Conservation (phyloP, 2,113 vertebrate genomes). For the Pipa parva region DNA sequence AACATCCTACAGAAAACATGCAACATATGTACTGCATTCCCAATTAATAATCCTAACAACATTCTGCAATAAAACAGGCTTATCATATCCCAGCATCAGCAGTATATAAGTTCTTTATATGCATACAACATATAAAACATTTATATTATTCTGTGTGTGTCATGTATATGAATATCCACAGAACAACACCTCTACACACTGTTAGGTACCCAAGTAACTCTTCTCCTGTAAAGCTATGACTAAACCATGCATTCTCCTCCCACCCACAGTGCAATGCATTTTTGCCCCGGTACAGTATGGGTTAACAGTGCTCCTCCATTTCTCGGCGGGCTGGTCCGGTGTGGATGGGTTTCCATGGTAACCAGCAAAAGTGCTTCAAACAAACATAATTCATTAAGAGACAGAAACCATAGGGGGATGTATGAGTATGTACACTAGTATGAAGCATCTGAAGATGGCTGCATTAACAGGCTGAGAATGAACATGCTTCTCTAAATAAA, state of each 20-base stretch:
- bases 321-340: slow-evolving; percentile 20
- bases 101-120: too few relatives aligned
- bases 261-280: neutral
- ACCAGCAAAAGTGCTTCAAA: slow-evolving; percentile 27
- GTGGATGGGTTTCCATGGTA: slow-evolving; percentile 24
- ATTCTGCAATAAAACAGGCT: too few relatives aligned
- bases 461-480: neutral
- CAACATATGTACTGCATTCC: too few relatives aligned
- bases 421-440: neutral
- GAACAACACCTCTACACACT: neutral
- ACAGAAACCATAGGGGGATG: slow-evolving; percentile 13
- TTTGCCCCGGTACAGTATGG: neutral
- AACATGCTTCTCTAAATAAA: neutral
- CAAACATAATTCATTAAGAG: slow-evolving; percentile 39
- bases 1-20: too few relatives aligned
- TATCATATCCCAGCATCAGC: too few relatives aligned
- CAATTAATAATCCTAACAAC: too few relatives aligned
- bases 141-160: too few relatives aligned
- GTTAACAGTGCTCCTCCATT: slow-evolving; percentile 30
- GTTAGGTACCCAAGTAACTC: too few relatives aligned
- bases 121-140: too few relatives aligned
- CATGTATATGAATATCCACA: too few relatives aligned
- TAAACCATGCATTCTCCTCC: neutral
- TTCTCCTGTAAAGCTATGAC: too few relatives aligned
- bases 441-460: neutral